Conservation (phyloP, 1,140 invertebrate species). For the Uloborus diversus region DNA sequence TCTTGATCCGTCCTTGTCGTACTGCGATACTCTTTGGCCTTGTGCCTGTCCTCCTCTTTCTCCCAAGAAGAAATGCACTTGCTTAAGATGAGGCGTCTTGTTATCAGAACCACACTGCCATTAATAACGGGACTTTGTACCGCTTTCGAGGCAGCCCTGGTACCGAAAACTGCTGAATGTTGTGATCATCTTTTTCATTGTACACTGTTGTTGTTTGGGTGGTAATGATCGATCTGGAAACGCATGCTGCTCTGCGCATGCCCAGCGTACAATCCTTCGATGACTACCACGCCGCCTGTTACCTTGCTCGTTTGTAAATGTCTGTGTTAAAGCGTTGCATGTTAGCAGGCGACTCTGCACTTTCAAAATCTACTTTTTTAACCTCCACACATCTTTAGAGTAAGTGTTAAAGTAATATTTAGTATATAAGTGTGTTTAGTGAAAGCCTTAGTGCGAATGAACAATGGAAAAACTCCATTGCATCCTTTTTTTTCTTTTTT, state of each 20-base stretch:
- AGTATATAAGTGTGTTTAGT: background rate
- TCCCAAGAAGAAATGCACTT: no score
- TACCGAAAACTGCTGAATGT: background rate
- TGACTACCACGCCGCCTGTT: background rate
- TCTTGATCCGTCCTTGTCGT: no score
- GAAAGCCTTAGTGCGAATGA: background rate
- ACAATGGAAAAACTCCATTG: background rate
- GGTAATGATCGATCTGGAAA: background rate
- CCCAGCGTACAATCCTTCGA: background rate
- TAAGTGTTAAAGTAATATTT: slow-evolving; percentile 7
- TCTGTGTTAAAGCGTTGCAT: background rate
- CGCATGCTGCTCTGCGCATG: no score
- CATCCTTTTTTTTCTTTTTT: no score
- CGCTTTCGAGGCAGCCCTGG: no score
- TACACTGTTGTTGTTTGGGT: slow-evolving; percentile 1
- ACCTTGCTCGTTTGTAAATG: background rate
- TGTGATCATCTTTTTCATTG: background rate
- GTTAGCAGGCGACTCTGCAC: background rate
- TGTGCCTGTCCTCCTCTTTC: no score
- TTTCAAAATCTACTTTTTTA: slow-evolving; percentile 9
- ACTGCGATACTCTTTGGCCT: no score
- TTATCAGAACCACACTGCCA: no score
- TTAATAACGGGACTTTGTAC: no score
- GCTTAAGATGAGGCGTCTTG: no score
- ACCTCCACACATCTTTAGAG: background rate